phyloP scores from a whole-genome alignment of 2,888 invertebrate species.

The Tetramorium bicarinatum region DNA sequence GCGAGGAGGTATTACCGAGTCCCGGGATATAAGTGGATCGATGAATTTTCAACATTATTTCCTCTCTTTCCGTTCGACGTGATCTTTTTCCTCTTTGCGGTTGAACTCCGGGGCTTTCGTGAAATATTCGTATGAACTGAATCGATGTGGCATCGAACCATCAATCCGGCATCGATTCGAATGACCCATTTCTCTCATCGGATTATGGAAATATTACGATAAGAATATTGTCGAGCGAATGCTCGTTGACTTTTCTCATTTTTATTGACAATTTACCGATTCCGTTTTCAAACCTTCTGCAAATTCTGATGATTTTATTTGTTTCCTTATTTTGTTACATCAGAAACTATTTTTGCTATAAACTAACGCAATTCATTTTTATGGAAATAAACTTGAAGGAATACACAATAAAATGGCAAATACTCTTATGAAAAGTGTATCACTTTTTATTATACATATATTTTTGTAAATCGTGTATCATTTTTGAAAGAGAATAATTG shows the following conservation, averaged over 20 bases:
- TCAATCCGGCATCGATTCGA: conserved; percentile 34
- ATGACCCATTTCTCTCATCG: conserved; percentile 30
- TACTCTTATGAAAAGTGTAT: neutral
- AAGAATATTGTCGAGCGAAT: conserved; percentile 45
- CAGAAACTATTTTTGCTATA: neutral
- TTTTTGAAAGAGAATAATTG: neutral
- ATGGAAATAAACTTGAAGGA: neutral
- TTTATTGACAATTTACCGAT: conserved; percentile 1
- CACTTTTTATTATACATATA: neutral
- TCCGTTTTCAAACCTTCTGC: neutral
- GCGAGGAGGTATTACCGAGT: conserved; percentile 52
- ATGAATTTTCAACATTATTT: conserved; percentile 63
- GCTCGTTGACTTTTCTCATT: conserved; percentile 14
- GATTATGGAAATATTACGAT: conserved; percentile 50
- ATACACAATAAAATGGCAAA: neutral
- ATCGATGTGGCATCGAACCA: conserved; percentile 17
- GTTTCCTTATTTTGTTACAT: neutral
- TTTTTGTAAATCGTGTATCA: neutral
- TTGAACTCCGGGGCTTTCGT: neutral
- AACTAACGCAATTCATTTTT: neutral
- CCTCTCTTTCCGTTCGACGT: neutral
- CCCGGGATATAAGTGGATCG: conserved; percentile 60
- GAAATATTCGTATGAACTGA: conserved; percentile 40
- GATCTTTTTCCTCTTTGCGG: neutral
- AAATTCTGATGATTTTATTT: neutral